These are phyloP conservation scores for Cremastobaeus sp. DNA, from an alignment of 2,888 invertebrate genomes.

Conservation along the genomic window DNA sequence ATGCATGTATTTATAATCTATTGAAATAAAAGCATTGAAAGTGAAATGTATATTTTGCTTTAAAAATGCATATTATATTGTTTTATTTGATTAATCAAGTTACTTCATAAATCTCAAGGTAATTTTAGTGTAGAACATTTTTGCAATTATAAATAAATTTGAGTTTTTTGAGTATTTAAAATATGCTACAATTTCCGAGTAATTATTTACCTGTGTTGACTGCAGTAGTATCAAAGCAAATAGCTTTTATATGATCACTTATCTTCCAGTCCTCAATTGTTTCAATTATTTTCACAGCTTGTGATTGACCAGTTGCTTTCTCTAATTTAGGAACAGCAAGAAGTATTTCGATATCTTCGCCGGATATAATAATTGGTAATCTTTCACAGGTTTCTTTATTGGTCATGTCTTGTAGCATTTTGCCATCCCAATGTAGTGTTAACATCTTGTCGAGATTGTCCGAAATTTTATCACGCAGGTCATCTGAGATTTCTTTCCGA, in stretches of 20 bases:
- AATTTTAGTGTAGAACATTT: background rate
- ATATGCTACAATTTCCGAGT: too few species aligned
- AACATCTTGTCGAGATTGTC: background rate
- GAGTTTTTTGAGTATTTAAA: too few species aligned
- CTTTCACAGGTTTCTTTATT: background rate
- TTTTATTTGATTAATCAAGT: too few species aligned
- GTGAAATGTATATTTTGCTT: too few species aligned
- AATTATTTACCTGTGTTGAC: too few species aligned
- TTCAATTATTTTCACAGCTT: too few species aligned
- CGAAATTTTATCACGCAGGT: background rate
- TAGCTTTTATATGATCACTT: background rate
- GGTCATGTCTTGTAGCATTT: background rate
- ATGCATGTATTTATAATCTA: too few species aligned
- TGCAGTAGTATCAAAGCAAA: background rate
- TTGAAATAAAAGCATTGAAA: too few species aligned
- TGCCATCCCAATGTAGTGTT: constrained; percentile 2
- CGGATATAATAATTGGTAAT: background rate
- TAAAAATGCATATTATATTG: too few species aligned
- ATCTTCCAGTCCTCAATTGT: background rate
- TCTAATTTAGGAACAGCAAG: constrained; percentile 3
- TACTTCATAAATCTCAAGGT: too few species aligned
- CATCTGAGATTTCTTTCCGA: background rate
- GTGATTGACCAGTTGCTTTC: background rate
- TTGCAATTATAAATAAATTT: background rate
- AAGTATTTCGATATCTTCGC: background rate